Conservation (phyloP, 2,797 vertebrate species). For the Fratercula arctica region DNA sequence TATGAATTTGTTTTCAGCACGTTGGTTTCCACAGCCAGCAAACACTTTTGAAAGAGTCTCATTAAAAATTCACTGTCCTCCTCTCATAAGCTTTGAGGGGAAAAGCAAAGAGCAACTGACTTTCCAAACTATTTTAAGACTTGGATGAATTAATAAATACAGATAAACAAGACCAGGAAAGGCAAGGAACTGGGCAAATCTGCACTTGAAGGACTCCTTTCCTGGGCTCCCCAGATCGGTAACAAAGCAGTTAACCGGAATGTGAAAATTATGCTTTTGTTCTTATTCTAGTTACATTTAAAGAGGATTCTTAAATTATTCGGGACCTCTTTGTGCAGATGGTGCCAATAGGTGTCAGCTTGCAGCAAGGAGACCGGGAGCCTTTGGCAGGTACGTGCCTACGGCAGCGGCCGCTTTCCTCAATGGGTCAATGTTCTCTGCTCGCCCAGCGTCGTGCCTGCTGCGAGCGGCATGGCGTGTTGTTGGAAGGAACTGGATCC, state of each 20-base stretch:
- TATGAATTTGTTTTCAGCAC: background rate
- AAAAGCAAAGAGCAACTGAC: background rate
- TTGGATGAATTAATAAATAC: background rate
- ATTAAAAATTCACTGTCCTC: background rate
- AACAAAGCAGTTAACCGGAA: background rate
- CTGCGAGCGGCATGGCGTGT: background rate
- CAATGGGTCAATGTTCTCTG: background rate
- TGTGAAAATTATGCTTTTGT: background rate
- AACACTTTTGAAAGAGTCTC: background rate
- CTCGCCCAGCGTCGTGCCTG: background rate
- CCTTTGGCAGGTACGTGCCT: background rate
- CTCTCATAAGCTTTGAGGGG: background rate
- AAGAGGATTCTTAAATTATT: background rate
- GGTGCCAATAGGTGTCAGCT: background rate
- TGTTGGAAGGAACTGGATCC: constrained; percentile 30
- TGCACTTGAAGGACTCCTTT: background rate
- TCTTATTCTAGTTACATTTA: background rate
- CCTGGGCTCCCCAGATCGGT: accelerated
- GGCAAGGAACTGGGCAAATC: background rate
- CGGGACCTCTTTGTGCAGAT: background rate
- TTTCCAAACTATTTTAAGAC: background rate
- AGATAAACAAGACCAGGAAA: background rate
- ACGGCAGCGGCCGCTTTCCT: background rate
- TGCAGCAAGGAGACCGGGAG: background rate
- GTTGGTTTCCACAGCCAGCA: background rate